phyloP scores from a whole-genome alignment of 2,888 invertebrate species.

The Bedellia somnulentella region DNA sequence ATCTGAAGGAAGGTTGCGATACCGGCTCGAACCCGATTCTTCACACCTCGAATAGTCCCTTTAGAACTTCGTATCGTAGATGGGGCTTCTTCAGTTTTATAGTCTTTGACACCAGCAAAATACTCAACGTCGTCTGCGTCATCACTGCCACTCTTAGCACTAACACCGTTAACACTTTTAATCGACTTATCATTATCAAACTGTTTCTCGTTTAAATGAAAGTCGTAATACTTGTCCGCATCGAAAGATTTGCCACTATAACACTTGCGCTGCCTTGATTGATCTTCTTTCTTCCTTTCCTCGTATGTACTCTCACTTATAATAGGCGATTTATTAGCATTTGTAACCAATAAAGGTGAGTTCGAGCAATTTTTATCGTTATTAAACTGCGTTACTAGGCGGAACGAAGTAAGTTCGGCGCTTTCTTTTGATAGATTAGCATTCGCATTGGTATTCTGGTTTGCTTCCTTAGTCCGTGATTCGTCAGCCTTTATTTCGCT shows the following conservation, averaged over 20 bases:
- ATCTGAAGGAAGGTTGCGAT: slow-evolving; percentile 93
- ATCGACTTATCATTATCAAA: slow-evolving; percentile 40
- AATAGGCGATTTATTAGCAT: slow-evolving; percentile 36
- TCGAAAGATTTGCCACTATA: slow-evolving; percentile 66
- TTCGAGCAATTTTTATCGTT: slow-evolving; percentile 21
- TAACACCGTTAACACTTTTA: slow-evolving; percentile 43
- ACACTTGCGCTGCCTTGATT: slow-evolving; percentile 38
- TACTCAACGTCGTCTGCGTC: slow-evolving; percentile 63
- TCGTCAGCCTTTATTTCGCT: slow-evolving; percentile 30
- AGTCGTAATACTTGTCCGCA: slow-evolving; percentile 79
- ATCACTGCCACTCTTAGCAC: slow-evolving; percentile 39
- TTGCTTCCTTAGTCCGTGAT: slow-evolving; percentile 24
- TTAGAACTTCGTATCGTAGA: slow-evolving; percentile 87
- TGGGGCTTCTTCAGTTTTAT: slow-evolving; percentile 63
- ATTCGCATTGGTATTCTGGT: slow-evolving; percentile 49
- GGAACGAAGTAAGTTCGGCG: slow-evolving; percentile 52
- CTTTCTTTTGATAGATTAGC: slow-evolving; percentile 51
- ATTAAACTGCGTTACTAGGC: slow-evolving; percentile 52
- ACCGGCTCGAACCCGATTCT: slow-evolving; percentile 91
- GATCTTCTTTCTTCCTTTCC: slow-evolving; percentile 60
- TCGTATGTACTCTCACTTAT: slow-evolving; percentile 71
- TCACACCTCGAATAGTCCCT: slow-evolving; percentile 91
- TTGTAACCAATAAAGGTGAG: slow-evolving; percentile 23
- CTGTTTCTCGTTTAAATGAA: slow-evolving; percentile 77
- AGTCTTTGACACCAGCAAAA: slow-evolving; percentile 80